phyloP scores from a whole-genome alignment of 1,140 invertebrate species.

The Subanguina moxae region DNA sequence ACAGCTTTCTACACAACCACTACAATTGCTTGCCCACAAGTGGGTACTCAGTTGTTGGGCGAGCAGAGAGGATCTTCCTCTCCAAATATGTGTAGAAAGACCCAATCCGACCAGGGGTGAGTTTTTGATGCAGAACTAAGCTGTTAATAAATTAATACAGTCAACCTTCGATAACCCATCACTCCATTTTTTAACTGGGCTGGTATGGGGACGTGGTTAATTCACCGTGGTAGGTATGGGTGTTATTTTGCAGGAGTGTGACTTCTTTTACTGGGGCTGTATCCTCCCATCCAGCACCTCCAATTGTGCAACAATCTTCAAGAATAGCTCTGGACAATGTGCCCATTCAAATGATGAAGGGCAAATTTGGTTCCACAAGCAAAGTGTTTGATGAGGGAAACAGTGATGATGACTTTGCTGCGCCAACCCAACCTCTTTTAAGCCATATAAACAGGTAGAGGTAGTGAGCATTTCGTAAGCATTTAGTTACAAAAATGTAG shows the following conservation, averaged over 20 bases:
- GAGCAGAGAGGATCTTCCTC: not conserved
- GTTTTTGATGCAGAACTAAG: not conserved
- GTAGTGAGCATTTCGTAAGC: not conserved
- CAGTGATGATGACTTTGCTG: too few species aligned
- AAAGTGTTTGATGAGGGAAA: too few species aligned
- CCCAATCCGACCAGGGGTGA: not conserved
- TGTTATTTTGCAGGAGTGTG: not conserved
- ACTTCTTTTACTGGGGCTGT: not conserved
- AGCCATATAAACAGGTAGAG: not conserved
- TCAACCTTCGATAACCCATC: too few species aligned
- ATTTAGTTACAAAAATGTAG: not conserved
- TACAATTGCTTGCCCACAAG: not conserved
- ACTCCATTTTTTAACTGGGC: too few species aligned
- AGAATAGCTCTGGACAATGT: not conserved
- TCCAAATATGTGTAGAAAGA: not conserved
- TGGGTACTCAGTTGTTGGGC: not conserved
- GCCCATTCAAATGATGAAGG: not conserved
- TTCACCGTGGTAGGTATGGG: too few species aligned
- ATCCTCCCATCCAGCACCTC: not conserved
- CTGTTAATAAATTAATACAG: too few species aligned
- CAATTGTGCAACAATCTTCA: not conserved
- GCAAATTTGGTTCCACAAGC: too few species aligned
- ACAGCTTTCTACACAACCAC: conserved; percentile 9
- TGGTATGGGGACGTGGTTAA: too few species aligned
- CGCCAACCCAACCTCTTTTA: too few species aligned